A percentile compares a stretch with the other conserved stretches of the same genome.
Conservation (phyloP, 2,888 invertebrate genomes). For the Falcaria lacertinaria region DNA sequence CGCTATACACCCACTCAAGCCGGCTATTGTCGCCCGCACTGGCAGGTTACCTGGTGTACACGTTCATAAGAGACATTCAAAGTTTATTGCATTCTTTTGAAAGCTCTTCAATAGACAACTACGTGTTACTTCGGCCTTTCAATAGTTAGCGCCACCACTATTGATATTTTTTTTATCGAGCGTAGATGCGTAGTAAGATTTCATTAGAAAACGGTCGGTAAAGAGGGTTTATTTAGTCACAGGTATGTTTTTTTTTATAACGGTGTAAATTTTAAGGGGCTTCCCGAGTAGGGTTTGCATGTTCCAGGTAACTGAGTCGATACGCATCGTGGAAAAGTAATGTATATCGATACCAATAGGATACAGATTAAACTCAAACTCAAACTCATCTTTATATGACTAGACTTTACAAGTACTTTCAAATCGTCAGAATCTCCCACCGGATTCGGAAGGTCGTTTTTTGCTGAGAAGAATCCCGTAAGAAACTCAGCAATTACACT, state of each 20-base stretch:
- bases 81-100: slow-evolving; percentile 41
- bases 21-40: slow-evolving; percentile 31
- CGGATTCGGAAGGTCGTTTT: too few relatives aligned
- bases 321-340: too few relatives aligned
- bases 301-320: slow-evolving; percentile 7
- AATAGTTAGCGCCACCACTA: slow-evolving; percentile 68
- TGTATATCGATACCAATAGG: too few relatives aligned
- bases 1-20: slow-evolving; percentile 33
- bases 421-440: too few relatives aligned
- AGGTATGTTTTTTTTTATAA: slow-evolving; percentile 54
- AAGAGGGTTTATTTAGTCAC: slow-evolving; percentile 33
- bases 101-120: slow-evolving; percentile 10
- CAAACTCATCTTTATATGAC: too few relatives aligned
- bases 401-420: too few relatives aligned
- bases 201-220: slow-evolving; percentile 40
- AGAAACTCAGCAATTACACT: too few relatives aligned
- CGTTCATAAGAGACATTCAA: slow-evolving; percentile 46
- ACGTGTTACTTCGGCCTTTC: slow-evolving; percentile 34
- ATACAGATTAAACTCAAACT: too few relatives aligned
- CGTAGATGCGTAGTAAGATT: slow-evolving; percentile 66
- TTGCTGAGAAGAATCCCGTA: too few relatives aligned
- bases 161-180: slow-evolving; percentile 45
- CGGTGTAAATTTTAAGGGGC: slow-evolving; percentile 35
- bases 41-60: slow-evolving; percentile 17
- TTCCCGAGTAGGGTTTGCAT: slow-evolving; percentile 39